Base-by-base conservation (phyloP, 2,797 vertebrate species). In the Pygocentrus nattereri region DNA sequence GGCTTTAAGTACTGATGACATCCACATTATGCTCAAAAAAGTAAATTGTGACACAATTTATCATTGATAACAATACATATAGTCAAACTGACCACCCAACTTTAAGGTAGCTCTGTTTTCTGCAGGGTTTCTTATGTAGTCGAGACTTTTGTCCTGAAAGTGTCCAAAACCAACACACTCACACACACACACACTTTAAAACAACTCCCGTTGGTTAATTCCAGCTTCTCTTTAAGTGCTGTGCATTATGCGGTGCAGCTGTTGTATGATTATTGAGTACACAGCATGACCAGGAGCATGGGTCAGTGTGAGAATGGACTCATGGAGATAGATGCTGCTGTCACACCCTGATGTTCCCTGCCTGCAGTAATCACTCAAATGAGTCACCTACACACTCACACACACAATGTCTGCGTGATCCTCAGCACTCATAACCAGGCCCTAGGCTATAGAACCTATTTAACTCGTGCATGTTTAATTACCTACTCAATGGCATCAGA, bases 391-490 rank as follows among this genome's bases (percentile, higher is more conserved):
- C 80, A 67, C 71, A 62, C 78, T 50, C 78, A 79, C 70, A 62
- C 76, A 77, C 31, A n/a, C n/a, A n/a, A n/a, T n/a, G n/a, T 62
- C 50, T 34, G 62, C 19, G 81, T 75, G 56, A 85, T 78, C 74
- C 75, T 34, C 71, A 62, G 74, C 64, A 62, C 68, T 82, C 79
- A 74, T 68, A 80, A 73, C 38, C 67, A 23, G 61, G 70, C 54
- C 38, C 54, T 49, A 74, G 78, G 67, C 69, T 58, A 73, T 76
- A 82, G 47, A 77, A 68, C 56, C 54, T 23, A 34, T 54, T 80
- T 72, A 78, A 82, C 69, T 65, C 73, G 72, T 67, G 58, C 38
- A 31, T 38, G 54, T 84, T 84, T 85, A 80, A 82, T 85, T 78
- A 80, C 69, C 69, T 50, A 50, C 77, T 34, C 61, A 71, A 76